Evolutionary conservation across 2,888 invertebrate species (phyloP), one percentile per base, ranked within the genome.

Genomic region (Kuschelorhynchus macadamiae): DNA sequence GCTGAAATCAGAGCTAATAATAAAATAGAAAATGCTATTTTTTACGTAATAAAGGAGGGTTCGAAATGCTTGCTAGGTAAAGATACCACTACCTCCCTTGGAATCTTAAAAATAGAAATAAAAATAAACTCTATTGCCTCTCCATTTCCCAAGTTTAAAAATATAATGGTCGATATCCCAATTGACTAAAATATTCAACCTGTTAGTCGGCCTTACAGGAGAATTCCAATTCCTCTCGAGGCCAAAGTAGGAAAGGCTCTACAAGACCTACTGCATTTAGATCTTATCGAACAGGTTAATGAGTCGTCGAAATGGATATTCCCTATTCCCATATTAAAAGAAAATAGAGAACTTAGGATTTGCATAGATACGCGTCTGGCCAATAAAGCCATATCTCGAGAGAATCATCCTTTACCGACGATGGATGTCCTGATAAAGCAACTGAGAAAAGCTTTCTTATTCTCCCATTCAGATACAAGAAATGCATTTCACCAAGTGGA

Each of bases 201-300:
- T 21, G 73, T 80, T 20, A 63, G 67, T 16, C 80, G 80, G 68
- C 78, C 78, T 47, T 65, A 76, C 52, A 66, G 80, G 20, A 63
- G 79, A 39, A 59, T 79, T 11, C 81, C 80, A 8, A 72, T 77
- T 39, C 75, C 79, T 3, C 53, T 81, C n/a, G 65, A 74, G 39
- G 61, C 69, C 7, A 68, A 67, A 60, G 41, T 75, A 30, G 25
- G n/a, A n/a, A n/a, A 25, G 25, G 25, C 25, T 25, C n/a, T n/a
- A n/a, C n/a, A n/a, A n/a, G 7, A 71, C 71, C 42, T 55, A 77
- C 7, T 32, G 73, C 7, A 67, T 74, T 39, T 57, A 76, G 9
- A n/a, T 75, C 74, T 76, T 7, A 73, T 77, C 1, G 77, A 78
- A 67, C 65, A 64, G 59, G 77, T 77, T 11, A 64, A 73, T 12